Percentiles rank a stretch among this genome's conserved stretches.
Evolutionary conservation across 2,113 vertebrate genomes (phyloP).

Genomic region (Oryzias curvinotus): DNA sequence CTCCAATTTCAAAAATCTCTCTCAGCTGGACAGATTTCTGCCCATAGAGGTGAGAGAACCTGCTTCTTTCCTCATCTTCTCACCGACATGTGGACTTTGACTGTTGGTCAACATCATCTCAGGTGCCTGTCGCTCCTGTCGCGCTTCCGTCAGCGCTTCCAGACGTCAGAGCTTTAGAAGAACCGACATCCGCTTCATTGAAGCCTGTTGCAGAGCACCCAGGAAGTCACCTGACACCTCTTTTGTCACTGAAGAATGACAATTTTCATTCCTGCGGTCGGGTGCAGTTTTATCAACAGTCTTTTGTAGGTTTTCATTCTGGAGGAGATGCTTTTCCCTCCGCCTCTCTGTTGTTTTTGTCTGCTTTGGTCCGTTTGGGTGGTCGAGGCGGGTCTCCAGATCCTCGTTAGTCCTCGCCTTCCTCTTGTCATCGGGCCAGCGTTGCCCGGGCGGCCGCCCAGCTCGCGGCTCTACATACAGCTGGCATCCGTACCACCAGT

Average conservation of each 20-base stretch:
- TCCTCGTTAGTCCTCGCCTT: slow-evolving; percentile 52
- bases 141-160: slow-evolving; percentile 48
- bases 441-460: slow-evolving; percentile 48
- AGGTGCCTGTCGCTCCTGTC: slow-evolving; percentile 50
- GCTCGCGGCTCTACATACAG: slow-evolving; percentile 45
- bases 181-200: slow-evolving; percentile 78
- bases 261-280: slow-evolving; percentile 42
- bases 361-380: slow-evolving; percentile 5
- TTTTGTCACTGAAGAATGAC: slow-evolving; percentile 28
- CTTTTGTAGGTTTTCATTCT: slow-evolving; percentile 5
- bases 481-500: slow-evolving; percentile 46
- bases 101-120: slow-evolving; percentile 56
- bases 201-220: slow-evolving; percentile 68
- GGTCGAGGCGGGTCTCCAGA: slow-evolving; percentile 45
- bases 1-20: no score
- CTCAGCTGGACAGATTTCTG: no score
- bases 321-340: background rate
- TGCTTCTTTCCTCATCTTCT: no score
- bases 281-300: slow-evolving; percentile 8
- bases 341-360: background rate
- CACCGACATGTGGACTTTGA: background rate
- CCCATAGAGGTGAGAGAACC: no score
- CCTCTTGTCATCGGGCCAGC: slow-evolving; percentile 52
- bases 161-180: slow-evolving; percentile 48
- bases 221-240: slow-evolving; percentile 51